phyloP scores from a whole-genome alignment of 2,888 invertebrate genomes.

The Zonitis immaculata region DNA sequence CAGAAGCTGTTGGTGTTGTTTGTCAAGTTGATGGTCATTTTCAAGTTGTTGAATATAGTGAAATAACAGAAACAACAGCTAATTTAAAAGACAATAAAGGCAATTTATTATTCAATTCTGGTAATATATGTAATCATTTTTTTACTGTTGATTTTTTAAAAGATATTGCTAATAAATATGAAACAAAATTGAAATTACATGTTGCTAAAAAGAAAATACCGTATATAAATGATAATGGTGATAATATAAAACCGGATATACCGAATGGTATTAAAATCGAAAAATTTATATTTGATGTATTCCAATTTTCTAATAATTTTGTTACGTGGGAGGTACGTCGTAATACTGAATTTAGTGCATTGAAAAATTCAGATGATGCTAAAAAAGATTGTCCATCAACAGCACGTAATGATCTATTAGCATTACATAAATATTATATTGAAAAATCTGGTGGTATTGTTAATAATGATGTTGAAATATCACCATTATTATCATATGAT shows the following conservation, averaged over 20 bases:
- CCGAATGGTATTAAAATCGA: conserved; percentile 98
- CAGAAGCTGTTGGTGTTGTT: conserved; percentile 94
- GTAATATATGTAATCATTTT: conserved; percentile 98
- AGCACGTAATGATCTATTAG: conserved; percentile 70
- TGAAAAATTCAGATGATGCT: conserved; percentile 89
- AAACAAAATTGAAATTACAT: conserved; percentile 79
- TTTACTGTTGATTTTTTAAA: conserved; percentile 84
- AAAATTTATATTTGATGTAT: conserved; percentile 99
- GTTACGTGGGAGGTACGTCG: conserved; percentile 90
- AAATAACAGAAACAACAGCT: conserved; percentile 84
- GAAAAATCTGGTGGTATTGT: conserved; percentile 76
- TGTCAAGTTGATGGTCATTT: conserved; percentile 88
- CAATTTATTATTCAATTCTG: conserved; percentile 83
- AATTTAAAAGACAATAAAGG: conserved; percentile 74
- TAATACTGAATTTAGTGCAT: conserved; percentile 91
- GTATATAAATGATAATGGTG: conserved; percentile 67
- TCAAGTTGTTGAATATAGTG: conserved; percentile 96
- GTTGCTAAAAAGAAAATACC: conserved; percentile 98
- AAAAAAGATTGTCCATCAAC: conserved; percentile 91
- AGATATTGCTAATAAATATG: conserved; percentile 65
- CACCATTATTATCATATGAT: conserved; percentile 83
- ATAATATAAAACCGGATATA: conserved; percentile 66
- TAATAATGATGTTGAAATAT: conserved; percentile 76
- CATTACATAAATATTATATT: conserved; percentile 74
- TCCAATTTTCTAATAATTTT: conserved; percentile 86